Conservation (phyloP, 2,113 vertebrate species). For the Acrocephalus arundinaceus region DNA sequence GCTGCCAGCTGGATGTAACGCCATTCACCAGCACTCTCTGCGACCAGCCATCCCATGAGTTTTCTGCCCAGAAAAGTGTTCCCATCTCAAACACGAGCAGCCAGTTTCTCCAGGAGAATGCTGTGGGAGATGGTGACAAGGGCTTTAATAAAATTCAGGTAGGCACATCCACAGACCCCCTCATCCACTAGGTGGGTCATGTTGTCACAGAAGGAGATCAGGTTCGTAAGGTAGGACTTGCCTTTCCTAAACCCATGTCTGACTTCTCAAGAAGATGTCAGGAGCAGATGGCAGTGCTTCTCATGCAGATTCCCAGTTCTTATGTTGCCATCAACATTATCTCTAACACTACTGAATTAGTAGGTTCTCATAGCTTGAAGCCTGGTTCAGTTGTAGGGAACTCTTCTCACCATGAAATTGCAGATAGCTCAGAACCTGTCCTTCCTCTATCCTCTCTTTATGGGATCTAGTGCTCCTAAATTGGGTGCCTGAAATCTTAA, state of each 20-base stretch:
- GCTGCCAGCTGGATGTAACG: neutral
- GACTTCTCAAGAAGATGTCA: neutral
- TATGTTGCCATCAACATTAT: neutral
- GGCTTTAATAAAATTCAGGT: neutral
- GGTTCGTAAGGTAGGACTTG: neutral
- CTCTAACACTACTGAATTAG: neutral
- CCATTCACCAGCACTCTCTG: too few species aligned
- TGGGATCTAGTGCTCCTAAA: neutral
- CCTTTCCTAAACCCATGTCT: neutral
- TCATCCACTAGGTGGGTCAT: neutral
- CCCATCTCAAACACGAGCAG: neutral
- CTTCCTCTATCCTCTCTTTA: neutral
- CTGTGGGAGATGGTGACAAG: neutral
- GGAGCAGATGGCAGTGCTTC: neutral
- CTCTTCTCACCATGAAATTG: neutral
- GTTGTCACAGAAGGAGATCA: neutral
- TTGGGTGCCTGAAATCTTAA: neutral
- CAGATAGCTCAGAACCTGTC: neutral
- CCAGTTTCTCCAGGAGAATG: neutral
- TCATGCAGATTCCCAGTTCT: neutral
- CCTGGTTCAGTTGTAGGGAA: neutral
- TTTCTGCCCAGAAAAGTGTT: neutral
- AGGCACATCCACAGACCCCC: neutral
- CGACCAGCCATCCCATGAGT: neutral
- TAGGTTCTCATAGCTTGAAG: neutral